A percentile compares a stretch with the other conserved stretches of the same genome.
phyloP scores from a whole-genome alignment of 2,888 invertebrate species.

The Myopa tessellatipennis region DNA sequence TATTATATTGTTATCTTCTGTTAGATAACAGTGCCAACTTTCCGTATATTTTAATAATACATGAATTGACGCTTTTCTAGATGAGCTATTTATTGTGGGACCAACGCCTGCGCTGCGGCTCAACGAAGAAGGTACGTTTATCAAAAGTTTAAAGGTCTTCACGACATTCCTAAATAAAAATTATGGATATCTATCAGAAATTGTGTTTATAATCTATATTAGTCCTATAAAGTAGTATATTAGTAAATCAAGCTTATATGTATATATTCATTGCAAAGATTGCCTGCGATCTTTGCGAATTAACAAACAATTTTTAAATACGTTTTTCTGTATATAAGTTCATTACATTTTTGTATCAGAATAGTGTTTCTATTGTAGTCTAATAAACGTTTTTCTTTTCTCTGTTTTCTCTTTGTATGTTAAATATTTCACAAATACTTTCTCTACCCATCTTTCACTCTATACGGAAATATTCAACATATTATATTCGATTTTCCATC shows the following conservation, averaged over 20 bases:
- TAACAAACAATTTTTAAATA: no score
- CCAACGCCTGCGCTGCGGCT: slow-evolving; percentile 60
- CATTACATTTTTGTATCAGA: background rate
- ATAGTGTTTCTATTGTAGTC: slow-evolving; percentile 15
- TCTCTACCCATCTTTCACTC: slow-evolving; percentile 38
- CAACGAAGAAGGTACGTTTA: slow-evolving; percentile 58
- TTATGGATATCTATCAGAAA: no score
- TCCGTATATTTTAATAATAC: no score
- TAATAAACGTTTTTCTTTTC: slow-evolving; percentile 42
- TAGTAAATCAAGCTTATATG: no score
- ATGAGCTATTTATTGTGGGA: slow-evolving; percentile 56
- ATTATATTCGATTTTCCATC: slow-evolving; percentile 27
- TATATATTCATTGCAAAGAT: no score
- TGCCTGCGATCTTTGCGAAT: no score
- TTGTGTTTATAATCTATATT: no score
- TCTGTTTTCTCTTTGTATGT: slow-evolving; percentile 59
- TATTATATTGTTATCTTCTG: no score
- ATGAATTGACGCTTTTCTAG: slow-evolving; percentile 50
- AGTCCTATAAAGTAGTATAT: no score
- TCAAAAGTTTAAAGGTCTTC: background rate
- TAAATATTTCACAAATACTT: slow-evolving; percentile 54
- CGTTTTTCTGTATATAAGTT: background rate
- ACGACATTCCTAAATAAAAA: no score
- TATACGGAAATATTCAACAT: slow-evolving; percentile 19
- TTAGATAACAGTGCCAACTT: no score